A percentile compares a stretch with the other conserved stretches of the same genome.
phyloP scores from a whole-genome alignment of 2,888 invertebrate species.

The Lasioglossum figueresi region DNA sequence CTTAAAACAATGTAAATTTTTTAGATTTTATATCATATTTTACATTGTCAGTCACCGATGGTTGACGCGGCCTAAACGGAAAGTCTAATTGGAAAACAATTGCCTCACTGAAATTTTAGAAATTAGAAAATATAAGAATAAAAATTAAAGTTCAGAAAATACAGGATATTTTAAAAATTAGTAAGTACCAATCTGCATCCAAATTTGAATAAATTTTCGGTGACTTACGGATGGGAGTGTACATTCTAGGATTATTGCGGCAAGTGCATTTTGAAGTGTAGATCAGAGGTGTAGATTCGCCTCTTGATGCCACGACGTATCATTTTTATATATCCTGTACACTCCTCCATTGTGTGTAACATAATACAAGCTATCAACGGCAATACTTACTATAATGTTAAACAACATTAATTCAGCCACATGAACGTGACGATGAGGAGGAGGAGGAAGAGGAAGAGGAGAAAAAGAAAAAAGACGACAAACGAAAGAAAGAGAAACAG shows the following conservation, averaged over 20 bases:
- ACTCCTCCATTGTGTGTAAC: constrained; percentile 7
- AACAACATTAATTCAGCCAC: constrained; percentile 67
- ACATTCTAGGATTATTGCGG: neutral
- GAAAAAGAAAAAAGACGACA: constrained; percentile 79
- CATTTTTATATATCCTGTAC: constrained; percentile 14
- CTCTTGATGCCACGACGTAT: neutral
- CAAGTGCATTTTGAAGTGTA: neutral
- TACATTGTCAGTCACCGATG: too few relatives aligned
- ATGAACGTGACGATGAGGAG: constrained; percentile 78
- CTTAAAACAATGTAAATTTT: too few relatives aligned
- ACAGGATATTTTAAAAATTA: too few relatives aligned
- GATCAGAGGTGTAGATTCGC: neutral
- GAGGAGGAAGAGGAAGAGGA: constrained; percentile 80
- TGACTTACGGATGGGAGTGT: too few relatives aligned
- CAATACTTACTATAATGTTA: constrained; percentile 55
- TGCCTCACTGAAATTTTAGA: too few relatives aligned
- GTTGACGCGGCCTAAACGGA: too few relatives aligned
- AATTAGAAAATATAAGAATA: too few relatives aligned
- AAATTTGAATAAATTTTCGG: too few relatives aligned
- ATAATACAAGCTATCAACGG: constrained; percentile 21
- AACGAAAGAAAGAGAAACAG: constrained; percentile 83
- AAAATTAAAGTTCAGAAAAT: too few relatives aligned
- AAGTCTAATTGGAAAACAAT: too few relatives aligned
- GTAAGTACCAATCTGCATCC: too few relatives aligned
- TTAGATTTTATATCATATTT: too few relatives aligned